Percentiles rank a stretch among this genome's conserved stretches.
Conservation (phyloP, 2,113 vertebrate species). For the Elachura formosa region DNA sequence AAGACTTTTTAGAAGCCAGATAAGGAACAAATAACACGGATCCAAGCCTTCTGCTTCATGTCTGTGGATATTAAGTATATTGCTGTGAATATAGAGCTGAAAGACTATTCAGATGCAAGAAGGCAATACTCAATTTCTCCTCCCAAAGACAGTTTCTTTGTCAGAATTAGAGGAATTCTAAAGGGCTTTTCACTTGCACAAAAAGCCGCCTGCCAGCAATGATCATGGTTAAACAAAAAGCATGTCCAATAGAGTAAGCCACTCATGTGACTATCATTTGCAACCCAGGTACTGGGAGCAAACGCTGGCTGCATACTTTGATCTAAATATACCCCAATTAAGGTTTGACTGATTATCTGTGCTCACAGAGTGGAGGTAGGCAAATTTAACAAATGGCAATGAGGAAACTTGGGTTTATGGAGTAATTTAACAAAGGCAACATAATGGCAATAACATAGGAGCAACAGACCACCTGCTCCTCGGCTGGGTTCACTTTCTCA, state of each 20-base stretch:
- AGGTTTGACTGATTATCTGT: constrained; percentile 45
- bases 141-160: constrained; percentile 60
- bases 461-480: constrained; percentile 51
- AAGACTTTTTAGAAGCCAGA: neutral
- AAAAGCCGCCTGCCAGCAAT: constrained; percentile 63
- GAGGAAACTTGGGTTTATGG: constrained; percentile 38
- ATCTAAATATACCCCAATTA: constrained; percentile 46
- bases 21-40: neutral
- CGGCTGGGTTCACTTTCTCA: constrained; percentile 45
- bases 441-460: constrained; percentile 46
- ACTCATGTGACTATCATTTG: constrained; percentile 59
- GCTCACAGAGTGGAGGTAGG: constrained; percentile 46
- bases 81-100: constrained; percentile 45
- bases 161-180: constrained; percentile 67
- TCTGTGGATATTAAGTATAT: constrained; percentile 35
- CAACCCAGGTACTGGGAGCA: constrained; percentile 54
- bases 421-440: constrained; percentile 55
- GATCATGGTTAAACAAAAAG: constrained; percentile 68
- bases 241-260: constrained; percentile 61
- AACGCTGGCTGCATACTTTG: constrained; percentile 25
- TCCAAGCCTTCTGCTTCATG: constrained; percentile 47
- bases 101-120: constrained; percentile 62
- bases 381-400: constrained; percentile 31
- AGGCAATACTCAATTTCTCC: constrained; percentile 60
- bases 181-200: constrained; percentile 51